Percentiles rank a stretch among this genome's conserved stretches.
Evolutionary conservation across 2,113 vertebrate species (phyloP).

Genomic region (Aplodontia rufa): DNA sequence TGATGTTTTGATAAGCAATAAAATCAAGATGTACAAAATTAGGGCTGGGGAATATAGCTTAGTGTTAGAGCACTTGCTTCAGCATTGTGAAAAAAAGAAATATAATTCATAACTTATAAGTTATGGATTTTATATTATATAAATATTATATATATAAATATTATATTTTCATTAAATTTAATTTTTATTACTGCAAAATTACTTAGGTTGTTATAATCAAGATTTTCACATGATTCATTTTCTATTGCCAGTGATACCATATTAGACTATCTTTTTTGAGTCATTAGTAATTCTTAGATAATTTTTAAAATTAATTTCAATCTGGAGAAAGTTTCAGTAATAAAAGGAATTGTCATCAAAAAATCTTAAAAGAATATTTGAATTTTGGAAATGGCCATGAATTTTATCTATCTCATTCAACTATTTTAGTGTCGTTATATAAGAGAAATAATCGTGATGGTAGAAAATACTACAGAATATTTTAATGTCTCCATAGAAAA

Average conservation of each 20-base stretch:
- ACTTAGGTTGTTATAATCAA: slow-evolving; percentile 38
- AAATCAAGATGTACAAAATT: background rate
- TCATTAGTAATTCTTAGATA: background rate
- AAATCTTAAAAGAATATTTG: slow-evolving; percentile 30
- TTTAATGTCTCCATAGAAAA: background rate
- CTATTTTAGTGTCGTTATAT: background rate
- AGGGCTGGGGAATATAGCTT: background rate
- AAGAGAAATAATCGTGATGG: background rate
- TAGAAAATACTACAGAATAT: background rate
- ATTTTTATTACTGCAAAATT: slow-evolving; percentile 24
- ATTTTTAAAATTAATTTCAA: slow-evolving; percentile 43
- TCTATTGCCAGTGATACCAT: background rate
- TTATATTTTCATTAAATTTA: background rate
- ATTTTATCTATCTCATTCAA: background rate
- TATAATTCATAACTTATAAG: background rate
- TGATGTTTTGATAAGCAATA: background rate
- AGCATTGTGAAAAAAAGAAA: background rate
- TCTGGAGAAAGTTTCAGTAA: slow-evolving; percentile 30
- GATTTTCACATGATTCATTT: slow-evolving; percentile 26
- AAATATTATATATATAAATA: no score
- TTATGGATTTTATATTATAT: no score
- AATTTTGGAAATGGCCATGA: slow-evolving; percentile 9
- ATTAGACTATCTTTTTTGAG: background rate
- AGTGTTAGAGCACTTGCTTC: background rate
- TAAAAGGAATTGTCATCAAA: slow-evolving; percentile 24